These are phyloP conservation scores for Drosophila colorata DNA, from an alignment of 2,888 invertebrate species.

Conservation along the genomic window DNA sequence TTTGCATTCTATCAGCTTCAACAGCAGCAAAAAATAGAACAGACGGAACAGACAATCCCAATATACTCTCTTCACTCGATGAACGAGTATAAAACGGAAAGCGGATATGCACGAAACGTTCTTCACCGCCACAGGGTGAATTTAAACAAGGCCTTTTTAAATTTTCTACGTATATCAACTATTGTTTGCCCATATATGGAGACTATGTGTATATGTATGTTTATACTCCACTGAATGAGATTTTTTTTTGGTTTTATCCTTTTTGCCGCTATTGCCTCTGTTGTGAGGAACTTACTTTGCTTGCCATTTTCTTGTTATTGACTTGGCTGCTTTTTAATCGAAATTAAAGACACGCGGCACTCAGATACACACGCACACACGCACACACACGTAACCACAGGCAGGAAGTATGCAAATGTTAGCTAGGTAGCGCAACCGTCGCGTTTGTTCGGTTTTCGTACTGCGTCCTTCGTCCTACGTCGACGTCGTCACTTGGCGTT, in stretches of 20 bases:
- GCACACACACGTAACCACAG: not conserved
- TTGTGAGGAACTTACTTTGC: conserved; percentile 75
- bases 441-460: conserved; percentile 34
- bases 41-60: too few relatives aligned
- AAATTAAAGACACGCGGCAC: conserved; percentile 32
- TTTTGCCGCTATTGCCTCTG: not conserved
- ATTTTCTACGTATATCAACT: too few relatives aligned
- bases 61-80: too few relatives aligned
- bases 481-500: conserved; percentile 55
- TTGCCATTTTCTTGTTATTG: conserved; percentile 67
- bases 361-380: conserved; percentile 10
- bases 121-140: too few relatives aligned
- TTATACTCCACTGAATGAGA: not conserved
- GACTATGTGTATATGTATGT: not conserved
- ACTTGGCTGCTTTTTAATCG: conserved; percentile 33
- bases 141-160: too few relatives aligned
- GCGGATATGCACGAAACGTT: too few relatives aligned
- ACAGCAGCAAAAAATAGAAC: too few relatives aligned
- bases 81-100: too few relatives aligned
- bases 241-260: not conserved
- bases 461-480: conserved; percentile 51
- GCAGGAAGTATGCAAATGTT: conserved; percentile 29
- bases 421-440: conserved; percentile 9
- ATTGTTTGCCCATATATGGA: too few relatives aligned
- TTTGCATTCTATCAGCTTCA: too few relatives aligned